Evolutionary conservation across 2,113 vertebrate genomes (phyloP).

Genomic region (Rafetus swinhoei): DNA sequence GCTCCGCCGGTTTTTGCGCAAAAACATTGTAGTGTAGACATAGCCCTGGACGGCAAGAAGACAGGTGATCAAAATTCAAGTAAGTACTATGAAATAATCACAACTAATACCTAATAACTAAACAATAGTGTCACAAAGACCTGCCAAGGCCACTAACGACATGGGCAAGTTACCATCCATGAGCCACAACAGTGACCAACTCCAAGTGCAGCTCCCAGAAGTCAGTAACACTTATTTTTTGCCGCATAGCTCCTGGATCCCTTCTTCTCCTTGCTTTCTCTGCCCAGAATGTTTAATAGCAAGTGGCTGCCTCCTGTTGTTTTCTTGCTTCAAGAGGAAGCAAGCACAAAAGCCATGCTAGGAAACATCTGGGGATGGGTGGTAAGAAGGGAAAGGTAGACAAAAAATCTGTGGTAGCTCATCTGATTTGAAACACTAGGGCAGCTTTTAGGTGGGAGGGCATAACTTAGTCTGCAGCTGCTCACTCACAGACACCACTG

Average conservation of each 20-base stretch:
- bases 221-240: not conserved
- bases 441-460: not conserved
- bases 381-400: not conserved
- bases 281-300: not conserved
- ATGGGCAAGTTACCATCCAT: not conserved
- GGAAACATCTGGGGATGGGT: not conserved
- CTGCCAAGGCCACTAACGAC: not conserved
- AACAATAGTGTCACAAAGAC: not conserved
- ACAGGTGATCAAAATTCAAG: not conserved
- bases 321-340: not conserved
- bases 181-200: not conserved
- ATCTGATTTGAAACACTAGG: not conserved
- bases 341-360: rapidly evolving
- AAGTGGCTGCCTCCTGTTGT: not conserved
- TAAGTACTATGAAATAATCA: not conserved
- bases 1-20: too few relatives aligned
- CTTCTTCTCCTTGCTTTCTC: not conserved
- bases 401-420: rapidly evolving
- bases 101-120: not conserved
- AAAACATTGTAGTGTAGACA: too few relatives aligned
- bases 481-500: not conserved
- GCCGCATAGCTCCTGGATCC: not conserved
- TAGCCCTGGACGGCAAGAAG: not conserved
- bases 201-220: not conserved
- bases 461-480: not conserved